Evolutionary conservation across 2,113 vertebrate genomes (phyloP).

Genomic region (Sturnus vulgaris): DNA sequence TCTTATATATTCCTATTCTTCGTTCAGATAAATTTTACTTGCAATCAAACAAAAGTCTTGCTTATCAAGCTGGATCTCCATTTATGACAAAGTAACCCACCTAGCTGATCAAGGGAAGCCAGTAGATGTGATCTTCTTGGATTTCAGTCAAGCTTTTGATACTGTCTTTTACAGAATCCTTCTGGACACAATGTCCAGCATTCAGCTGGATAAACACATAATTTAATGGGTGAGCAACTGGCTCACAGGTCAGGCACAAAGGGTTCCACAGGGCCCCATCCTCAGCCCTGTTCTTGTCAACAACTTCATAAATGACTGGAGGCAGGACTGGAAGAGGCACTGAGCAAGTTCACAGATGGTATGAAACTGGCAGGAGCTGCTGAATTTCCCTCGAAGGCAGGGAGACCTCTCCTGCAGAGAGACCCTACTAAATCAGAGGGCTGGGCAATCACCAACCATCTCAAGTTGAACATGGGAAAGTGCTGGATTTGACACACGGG

Average conservation of each 20-base stretch:
- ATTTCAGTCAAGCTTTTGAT: neutral
- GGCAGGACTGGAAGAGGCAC: neutral
- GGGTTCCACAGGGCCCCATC: neutral
- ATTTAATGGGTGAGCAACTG: neutral
- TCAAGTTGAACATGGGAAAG: neutral
- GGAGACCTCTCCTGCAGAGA: neutral
- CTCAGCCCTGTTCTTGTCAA: neutral
- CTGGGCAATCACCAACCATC: neutral
- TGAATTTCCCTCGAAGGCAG: neutral
- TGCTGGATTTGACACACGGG: fast-evolving
- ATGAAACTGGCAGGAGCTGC: neutral
- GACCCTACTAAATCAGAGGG: neutral
- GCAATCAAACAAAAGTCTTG: neutral
- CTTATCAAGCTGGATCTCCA: neutral
- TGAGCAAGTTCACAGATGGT: neutral
- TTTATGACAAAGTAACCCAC: neutral
- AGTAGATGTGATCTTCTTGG: neutral
- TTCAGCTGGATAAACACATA: neutral
- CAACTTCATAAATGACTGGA: neutral
- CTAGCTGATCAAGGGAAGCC: neutral
- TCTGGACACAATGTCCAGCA: neutral
- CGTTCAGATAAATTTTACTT: neutral
- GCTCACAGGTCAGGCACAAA: neutral
- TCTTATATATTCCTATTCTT: neutral
- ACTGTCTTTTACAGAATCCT: neutral